Evolutionary conservation across 2,113 vertebrate species (phyloP).

Genomic region (Holacanthus passer): DNA sequence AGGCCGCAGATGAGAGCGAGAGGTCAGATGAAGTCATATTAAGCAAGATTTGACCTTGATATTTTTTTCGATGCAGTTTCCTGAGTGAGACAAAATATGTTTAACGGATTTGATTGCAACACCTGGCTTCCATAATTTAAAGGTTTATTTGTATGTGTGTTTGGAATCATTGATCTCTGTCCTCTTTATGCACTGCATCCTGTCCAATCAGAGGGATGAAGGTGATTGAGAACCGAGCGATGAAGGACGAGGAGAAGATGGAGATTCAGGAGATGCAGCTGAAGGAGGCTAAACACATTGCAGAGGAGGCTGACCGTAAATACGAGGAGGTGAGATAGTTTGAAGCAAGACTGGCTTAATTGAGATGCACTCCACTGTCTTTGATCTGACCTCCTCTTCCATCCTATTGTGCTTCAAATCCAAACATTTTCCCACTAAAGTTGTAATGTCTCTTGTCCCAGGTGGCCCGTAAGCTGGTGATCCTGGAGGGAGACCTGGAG

Average conservation of each 20-base stretch:
- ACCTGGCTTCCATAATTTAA: neutral
- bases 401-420: neutral
- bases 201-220: constrained; percentile 93
- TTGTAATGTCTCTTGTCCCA: constrained; percentile 54
- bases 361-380: neutral
- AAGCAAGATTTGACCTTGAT: neutral
- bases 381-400: neutral
- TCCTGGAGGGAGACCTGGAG: constrained; percentile 97
- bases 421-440: too few relatives aligned
- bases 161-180: too few relatives aligned
- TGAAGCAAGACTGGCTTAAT: too few relatives aligned
- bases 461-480: constrained; percentile 98
- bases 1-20: constrained; percentile 97
- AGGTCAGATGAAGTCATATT: constrained; percentile 84
- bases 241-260: constrained; percentile 99
- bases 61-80: neutral
- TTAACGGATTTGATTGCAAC: neutral
- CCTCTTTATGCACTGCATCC: neutral
- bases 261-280: constrained; percentile 99
- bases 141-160: neutral
- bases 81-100: neutral
- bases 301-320: constrained; percentile 97
- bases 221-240: constrained; percentile 97
- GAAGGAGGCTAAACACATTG: constrained; percentile 98
- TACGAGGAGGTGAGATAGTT: constrained; percentile 92